These are phyloP conservation scores for Dolichoris vasculosae DNA, from an alignment of 1,140 invertebrate species.

Conservation along the genomic window DNA sequence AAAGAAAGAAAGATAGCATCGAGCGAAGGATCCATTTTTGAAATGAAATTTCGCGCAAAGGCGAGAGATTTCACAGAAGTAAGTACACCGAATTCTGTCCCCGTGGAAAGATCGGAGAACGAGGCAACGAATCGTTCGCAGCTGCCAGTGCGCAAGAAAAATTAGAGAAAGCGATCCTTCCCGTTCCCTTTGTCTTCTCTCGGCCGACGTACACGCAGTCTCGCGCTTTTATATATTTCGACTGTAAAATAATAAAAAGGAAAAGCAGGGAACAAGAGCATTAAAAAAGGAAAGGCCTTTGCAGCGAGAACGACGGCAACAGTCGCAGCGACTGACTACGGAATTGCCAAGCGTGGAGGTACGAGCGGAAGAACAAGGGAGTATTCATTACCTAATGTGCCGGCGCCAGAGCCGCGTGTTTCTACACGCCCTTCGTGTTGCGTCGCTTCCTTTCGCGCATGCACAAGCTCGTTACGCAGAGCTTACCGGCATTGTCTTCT, in stretches of 20 bases:
- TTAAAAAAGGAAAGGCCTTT: background rate
- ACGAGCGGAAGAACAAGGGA: constrained; percentile 22
- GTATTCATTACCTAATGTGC: constrained; percentile 56
- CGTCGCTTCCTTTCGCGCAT: background rate
- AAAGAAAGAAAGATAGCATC: background rate
- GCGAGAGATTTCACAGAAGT: background rate
- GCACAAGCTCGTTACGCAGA: background rate
- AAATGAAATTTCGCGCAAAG: constrained; percentile 36
- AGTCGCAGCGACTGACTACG: background rate
- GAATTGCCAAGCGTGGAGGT: background rate
- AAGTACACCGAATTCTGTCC: background rate
- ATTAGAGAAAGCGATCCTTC: background rate
- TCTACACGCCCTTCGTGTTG: background rate
- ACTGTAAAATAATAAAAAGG: background rate
- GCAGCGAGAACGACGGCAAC: background rate
- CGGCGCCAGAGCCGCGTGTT: background rate
- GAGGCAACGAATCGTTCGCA: background rate
- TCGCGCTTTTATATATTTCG: background rate
- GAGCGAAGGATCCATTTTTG: constrained; percentile 10
- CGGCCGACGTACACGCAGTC: background rate
- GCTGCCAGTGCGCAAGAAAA: background rate
- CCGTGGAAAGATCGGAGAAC: constrained; percentile 6
- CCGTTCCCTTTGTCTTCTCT: background rate
- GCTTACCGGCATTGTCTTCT: constrained; percentile 18
- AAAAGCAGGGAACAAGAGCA: background rate